A percentile compares a stretch with the other conserved stretches of the same genome.
Conservation (phyloP, 1,140 invertebrate genomes). For the Epicauta chinensis region DNA sequence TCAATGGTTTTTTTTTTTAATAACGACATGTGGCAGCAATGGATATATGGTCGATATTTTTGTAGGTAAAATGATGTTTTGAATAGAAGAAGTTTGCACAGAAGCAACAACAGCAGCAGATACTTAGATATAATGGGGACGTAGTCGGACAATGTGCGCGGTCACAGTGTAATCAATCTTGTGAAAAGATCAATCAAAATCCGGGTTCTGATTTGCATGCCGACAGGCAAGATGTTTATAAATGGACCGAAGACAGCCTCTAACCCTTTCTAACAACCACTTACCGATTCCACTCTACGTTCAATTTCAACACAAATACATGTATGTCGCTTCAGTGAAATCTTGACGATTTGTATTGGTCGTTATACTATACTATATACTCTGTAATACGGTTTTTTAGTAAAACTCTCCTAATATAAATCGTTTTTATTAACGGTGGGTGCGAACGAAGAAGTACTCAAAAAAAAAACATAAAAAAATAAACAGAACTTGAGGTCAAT, state of each 20-base stretch:
- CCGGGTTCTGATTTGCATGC: conserved; percentile 42
- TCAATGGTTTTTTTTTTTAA: background rate
- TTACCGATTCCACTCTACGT: conserved; percentile 19
- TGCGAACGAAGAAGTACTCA: conserved; percentile 15
- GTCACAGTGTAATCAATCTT: conserved; percentile 40
- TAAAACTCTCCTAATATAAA: too few species aligned
- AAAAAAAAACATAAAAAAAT: too few species aligned
- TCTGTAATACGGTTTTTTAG: too few species aligned
- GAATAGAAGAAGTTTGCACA: conserved; percentile 7
- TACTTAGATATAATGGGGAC: conserved; percentile 28
- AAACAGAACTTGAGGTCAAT: conserved; percentile 16
- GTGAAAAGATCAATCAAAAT: conserved; percentile 43
- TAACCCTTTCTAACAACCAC: conserved; percentile 19
- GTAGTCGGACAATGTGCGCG: conserved; percentile 31
- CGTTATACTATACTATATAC: too few species aligned
- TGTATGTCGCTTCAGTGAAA: too few species aligned
- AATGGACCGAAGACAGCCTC: conserved; percentile 40
- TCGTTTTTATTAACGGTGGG: too few species aligned
- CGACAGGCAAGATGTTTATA: conserved; percentile 44
- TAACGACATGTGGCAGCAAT: conserved; percentile 2
- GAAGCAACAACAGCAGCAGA: conserved; percentile 11
- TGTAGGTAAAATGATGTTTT: background rate
- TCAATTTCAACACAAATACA: conserved; percentile 14
- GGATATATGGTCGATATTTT: conserved; percentile 8
- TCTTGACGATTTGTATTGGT: too few species aligned